Base-by-base conservation (phyloP, 2,113 vertebrate species). In the Coryphaenoides rupestris region DNA sequence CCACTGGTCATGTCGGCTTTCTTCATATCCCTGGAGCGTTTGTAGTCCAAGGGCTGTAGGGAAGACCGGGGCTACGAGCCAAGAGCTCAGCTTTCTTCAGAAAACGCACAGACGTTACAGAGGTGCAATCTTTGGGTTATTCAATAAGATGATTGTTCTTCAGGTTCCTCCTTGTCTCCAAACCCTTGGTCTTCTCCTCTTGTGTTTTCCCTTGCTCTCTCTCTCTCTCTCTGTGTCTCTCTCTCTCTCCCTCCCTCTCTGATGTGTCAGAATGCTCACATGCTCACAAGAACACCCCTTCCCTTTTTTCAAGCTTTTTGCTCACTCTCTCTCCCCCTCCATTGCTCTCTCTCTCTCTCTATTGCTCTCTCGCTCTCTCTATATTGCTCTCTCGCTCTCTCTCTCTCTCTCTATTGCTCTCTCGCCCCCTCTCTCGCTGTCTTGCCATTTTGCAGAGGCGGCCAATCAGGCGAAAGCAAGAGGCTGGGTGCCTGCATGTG, bases 381-480 rank as follows among this genome's bases (percentile, higher is more conserved):
- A 4, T 33, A 33, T 33, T 33, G 28, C 72, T 63, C 70, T 46
- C 75, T 23, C 70, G 13, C 59, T 55, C 56, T 19, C 60, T 52
- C 60, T 19, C 23, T 55, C 54, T 52, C 60, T 19, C 22, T 15
- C 23, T 22, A 58, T 55, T 54, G 13, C 59, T 55, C 56, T 19
- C 60, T 52, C 60, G 17, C 23, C 49, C 54, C 45, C 60, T 19
- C 22, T 15, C 33, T 49, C 19, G 23, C 46, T 50, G 17, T 33
- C 28, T 56, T 40, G 22, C 60, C 50, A 17, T 19, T n/a, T 50
- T 21, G 19, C 50, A 52, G 55, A 56, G 63, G 16, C 62, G 24
- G 70, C 89, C 88, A 88, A 88, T 88, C 74, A 67, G 64, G 62
- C 0, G 12, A 62, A 0, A 68, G 81, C 66, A 73, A 68, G 66